Base-by-base conservation (phyloP, 2,113 vertebrate genomes). In the Corythornis madagascariensis region DNA sequence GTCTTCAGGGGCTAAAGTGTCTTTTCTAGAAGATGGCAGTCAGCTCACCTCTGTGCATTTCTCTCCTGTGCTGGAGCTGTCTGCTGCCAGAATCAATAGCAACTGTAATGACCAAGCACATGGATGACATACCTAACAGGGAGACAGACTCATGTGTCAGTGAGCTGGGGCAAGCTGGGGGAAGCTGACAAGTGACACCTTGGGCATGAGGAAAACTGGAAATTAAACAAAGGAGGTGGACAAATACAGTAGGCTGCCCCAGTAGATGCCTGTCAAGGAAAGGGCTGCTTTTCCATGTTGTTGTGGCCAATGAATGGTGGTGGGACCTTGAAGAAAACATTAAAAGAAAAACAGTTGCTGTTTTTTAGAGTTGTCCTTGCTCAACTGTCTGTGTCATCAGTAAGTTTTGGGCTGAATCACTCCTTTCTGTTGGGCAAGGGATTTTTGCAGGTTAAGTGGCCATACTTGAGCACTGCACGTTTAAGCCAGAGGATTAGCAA, bases 401-500 rank as follows among this genome's bases (percentile, higher is more conserved):
- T 86, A 92, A 95, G 82, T 88, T 86, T 91, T 29, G 38, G 31
- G 64, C 65, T 70, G 52, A 64, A 59, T 83, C 59, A 89, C 70
- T 71, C 63, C 16, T 56, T 92, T 67, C 83, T 94, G 61, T 57
- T 86, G 81, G 86, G 92, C 53, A 94, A 26, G 42, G 6, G 9
- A 78, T 92, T 90, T 89, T 93, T 95, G 92, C 78, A 86, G 89
- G 40, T 86, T 84, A 84, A 70, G 53, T 95, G 86, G 88, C 92
- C 83, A 26, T 89, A 45, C 63, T 89, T 55, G 81, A 90, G 90
- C 29, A 29, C 35, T 72, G 78, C 64, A 92, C 86, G 83, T 96
- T 97, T 96, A 63, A 95, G 73, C 96, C 53, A 22, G 92, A 86
- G 88, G 93, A 91, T 97, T 90, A 96, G 73, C 74, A 85, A 95